Evolutionary conservation across 2,113 vertebrate genomes (phyloP).

Genomic region (Ovibos moschatus): DNA sequence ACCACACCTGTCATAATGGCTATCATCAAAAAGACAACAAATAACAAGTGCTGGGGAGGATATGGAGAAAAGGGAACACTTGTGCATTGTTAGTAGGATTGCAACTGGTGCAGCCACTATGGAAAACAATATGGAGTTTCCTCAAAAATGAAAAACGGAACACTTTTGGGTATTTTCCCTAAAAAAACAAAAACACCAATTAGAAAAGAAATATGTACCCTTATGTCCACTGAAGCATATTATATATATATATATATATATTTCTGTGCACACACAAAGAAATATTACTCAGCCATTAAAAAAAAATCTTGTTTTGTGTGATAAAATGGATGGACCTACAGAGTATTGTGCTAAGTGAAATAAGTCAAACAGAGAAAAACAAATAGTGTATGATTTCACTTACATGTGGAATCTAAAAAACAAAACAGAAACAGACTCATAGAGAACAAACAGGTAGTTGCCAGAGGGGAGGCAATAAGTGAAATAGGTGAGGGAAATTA

Average conservation of each 20-base stretch:
- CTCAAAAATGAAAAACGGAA: neutral
- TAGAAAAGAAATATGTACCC: neutral
- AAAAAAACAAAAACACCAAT: neutral
- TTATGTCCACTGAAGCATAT: neutral
- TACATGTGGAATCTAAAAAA: neutral
- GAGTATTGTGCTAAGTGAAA: neutral
- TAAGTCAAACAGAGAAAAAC: neutral
- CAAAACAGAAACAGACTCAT: neutral
- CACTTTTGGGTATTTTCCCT: neutral
- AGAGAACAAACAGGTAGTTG: neutral
- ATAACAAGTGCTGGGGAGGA: neutral
- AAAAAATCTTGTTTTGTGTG: neutral
- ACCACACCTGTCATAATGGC: neutral
- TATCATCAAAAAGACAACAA: neutral
- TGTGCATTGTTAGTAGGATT: neutral
- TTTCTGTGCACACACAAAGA: neutral
- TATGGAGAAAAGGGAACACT: neutral
- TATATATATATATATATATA: neutral
- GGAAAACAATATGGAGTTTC: neutral
- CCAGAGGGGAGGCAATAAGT: neutral
- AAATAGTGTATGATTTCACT: neutral
- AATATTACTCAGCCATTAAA: neutral
- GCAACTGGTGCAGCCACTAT: neutral
- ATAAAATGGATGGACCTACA: neutral
- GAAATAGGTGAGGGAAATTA: neutral